Percentiles rank a stretch among this genome's conserved stretches.
phyloP scores from a whole-genome alignment of 2,113 vertebrate species.

The Leptocoma aspasia region DNA sequence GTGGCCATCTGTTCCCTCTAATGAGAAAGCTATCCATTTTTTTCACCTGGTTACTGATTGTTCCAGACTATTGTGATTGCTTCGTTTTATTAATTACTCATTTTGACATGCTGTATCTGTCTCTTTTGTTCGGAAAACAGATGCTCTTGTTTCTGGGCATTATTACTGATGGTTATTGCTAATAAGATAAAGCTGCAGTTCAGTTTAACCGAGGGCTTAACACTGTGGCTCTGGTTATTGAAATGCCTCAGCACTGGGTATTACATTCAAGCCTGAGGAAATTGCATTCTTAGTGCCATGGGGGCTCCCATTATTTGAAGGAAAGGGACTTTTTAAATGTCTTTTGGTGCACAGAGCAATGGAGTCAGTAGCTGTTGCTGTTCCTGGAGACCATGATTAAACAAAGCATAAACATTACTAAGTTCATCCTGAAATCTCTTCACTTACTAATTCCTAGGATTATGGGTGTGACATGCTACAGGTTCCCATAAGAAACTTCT shows the following conservation, averaged over 20 bases:
- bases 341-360: background rate
- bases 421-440: background rate
- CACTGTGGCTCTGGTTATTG: background rate
- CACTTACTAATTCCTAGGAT: background rate
- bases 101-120: constrained; percentile 64
- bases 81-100: constrained; percentile 69
- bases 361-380: background rate
- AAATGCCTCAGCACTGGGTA: background rate
- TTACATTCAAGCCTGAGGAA: constrained; percentile 3
- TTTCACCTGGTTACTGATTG: constrained; percentile 66
- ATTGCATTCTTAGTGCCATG: background rate
- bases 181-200: constrained; percentile 37
- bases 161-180: constrained; percentile 56
- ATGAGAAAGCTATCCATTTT: constrained; percentile 50
- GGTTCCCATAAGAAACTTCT: background rate
- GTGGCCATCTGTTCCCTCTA: constrained; percentile 52
- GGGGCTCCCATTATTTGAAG: background rate
- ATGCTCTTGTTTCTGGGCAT: constrained; percentile 48
- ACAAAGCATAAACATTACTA: background rate
- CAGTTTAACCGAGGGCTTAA: constrained; percentile 1
- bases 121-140: constrained; percentile 60
- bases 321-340: background rate
- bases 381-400: background rate
- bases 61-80: constrained; percentile 61
- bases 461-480: background rate